Conservation (phyloP, 2,113 vertebrate species). For the Nestor notabilis region DNA sequence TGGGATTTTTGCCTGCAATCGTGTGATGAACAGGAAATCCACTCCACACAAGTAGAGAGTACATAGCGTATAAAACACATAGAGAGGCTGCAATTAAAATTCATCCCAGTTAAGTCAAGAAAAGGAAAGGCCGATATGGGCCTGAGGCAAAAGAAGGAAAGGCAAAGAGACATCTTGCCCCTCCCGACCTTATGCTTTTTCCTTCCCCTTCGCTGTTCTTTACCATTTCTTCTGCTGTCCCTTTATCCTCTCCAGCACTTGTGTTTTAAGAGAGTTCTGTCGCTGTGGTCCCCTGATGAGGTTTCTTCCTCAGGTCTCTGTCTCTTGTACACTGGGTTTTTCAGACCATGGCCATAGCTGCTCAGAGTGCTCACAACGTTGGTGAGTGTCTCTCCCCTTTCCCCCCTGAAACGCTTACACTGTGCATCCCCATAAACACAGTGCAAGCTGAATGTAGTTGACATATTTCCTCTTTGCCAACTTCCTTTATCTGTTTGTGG, state of each 20-base stretch:
- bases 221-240: constrained; percentile 45
- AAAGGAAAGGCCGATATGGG: constrained; percentile 70
- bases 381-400: background rate
- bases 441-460: background rate
- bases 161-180: constrained; percentile 72
- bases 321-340: constrained; percentile 8
- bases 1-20: constrained; percentile 68
- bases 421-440: background rate
- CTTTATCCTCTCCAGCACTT: constrained; percentile 64
- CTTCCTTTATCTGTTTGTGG: background rate
- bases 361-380: background rate
- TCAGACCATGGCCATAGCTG: background rate
- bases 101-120: constrained; percentile 74
- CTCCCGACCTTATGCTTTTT: constrained; percentile 67
- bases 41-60: constrained; percentile 68
- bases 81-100: constrained; percentile 71
- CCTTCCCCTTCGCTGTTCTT: constrained; percentile 52
- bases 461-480: background rate
- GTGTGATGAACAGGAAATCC: constrained; percentile 75
- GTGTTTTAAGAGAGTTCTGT: constrained; percentile 69
- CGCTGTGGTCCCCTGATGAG: constrained; percentile 53
- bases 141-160: constrained; percentile 73
- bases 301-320: constrained; percentile 39
- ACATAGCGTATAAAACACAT: constrained; percentile 54
- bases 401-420: background rate